phyloP scores from a whole-genome alignment of 2,113 vertebrate genomes.

The Mola mola region DNA sequence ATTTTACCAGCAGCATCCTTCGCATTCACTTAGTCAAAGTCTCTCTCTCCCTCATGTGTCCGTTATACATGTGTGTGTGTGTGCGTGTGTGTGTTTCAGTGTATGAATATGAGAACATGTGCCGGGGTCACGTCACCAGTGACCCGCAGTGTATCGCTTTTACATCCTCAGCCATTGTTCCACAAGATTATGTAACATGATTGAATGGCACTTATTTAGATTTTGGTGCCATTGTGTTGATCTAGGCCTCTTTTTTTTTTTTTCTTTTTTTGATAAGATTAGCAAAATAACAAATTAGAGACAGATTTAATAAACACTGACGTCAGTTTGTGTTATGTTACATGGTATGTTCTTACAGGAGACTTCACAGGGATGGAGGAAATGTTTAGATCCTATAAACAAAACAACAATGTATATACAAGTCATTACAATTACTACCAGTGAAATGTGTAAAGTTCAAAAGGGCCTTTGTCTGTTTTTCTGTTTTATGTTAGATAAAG shows the following conservation, averaged over 20 bases:
- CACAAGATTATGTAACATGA: background rate
- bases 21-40: background rate
- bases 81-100: too few relatives aligned
- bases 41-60: too few relatives aligned
- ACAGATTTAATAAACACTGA: background rate
- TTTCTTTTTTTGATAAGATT: too few relatives aligned
- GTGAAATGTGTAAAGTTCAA: too few relatives aligned
- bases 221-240: background rate
- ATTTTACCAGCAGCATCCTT: constrained; percentile 18
- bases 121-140: background rate
- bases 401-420: background rate
- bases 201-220: background rate
- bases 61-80: too few relatives aligned
- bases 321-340: background rate
- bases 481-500: too few relatives aligned
- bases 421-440: background rate
- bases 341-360: background rate
- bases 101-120: background rate
- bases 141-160: background rate
- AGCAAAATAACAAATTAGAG: background rate
- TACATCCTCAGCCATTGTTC: background rate
- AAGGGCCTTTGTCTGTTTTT: too few relatives aligned
- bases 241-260: background rate
- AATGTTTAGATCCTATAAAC: background rate
- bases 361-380: background rate